These are phyloP conservation scores for Scomber colias DNA, from an alignment of 2,113 vertebrate species.

Conservation along the genomic window DNA sequence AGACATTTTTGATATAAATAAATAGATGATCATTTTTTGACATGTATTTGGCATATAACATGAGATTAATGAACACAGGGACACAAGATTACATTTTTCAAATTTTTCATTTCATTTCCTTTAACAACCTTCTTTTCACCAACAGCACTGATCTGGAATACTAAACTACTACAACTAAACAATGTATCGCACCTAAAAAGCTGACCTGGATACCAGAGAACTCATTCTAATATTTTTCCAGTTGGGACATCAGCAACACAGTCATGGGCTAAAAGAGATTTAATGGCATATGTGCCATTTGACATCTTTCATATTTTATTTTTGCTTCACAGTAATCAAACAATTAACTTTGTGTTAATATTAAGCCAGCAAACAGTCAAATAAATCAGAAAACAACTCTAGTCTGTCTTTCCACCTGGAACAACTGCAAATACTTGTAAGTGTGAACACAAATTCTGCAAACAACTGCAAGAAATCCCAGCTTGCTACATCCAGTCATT, in stretches of 20 bases:
- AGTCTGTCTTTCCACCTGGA: neutral
- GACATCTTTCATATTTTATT: too few species aligned
- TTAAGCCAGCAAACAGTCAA: neutral
- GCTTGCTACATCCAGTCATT: neutral
- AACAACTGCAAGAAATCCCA: neutral
- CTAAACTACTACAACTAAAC: too few species aligned
- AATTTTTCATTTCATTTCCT: too few species aligned
- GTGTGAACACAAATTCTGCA: constrained; percentile 13
- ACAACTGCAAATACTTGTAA: neutral
- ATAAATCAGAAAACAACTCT: neutral
- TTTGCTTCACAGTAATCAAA: neutral
- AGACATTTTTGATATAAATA: too few species aligned
- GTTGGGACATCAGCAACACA: neutral
- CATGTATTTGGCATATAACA: too few species aligned
- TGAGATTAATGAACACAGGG: too few species aligned
- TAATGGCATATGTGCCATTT: too few species aligned
- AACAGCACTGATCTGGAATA: constrained; percentile 13
- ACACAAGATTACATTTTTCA: too few species aligned
- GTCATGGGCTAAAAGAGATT: neutral
- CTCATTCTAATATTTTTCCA: neutral
- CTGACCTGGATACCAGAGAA: constrained; percentile 1
- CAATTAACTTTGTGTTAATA: too few species aligned
- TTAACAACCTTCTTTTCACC: constrained; percentile 13
- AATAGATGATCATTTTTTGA: too few species aligned
- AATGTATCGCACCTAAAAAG: constrained; percentile 7